Evolutionary conservation across 2,113 vertebrate species (phyloP), one percentile per base, ranked within the genome.

Genomic region (Toxostoma redivivum): DNA sequence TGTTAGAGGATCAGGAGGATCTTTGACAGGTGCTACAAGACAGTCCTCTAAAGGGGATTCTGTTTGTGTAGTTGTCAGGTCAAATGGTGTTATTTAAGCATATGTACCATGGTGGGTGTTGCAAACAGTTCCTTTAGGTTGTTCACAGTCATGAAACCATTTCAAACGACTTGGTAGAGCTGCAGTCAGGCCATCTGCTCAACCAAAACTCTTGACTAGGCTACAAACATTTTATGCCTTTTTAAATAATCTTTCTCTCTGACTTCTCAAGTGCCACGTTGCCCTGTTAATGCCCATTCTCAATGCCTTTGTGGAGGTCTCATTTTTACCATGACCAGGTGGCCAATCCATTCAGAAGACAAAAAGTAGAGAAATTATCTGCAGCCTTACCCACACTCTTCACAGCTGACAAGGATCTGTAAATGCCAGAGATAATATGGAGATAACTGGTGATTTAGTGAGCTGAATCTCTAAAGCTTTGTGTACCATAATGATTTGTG

Each of bases 31-130:
- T 95, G 90, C 56, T 93, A 86, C 69, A 94, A 86, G 92, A 95
- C 5, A 13, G 31, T 81, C 69, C 53, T 90, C 81, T 87, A 80
- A 91, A 88, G 92, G 94, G 82, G 67, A 93, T 88, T 92, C 94
- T 96, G 87, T 96, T 96, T 96, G 94, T 95, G 88, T 92, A 78
- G 64, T 44, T 83, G 72, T 91, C 66, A 86, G 92, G 96, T 95
- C 92, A 95, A 58, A 62, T 80, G 62, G 42, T 95, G 85, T 76
- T 82, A 69, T 77, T 95, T 91, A 96, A 96, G 92, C 94, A 96
- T 96, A 95, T 96, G 95, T 70, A 67, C 31, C 16, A 14, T 40
- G n/a, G 90, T 88, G 94, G 92, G 95, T 95, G 95, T 94, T 93
- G 91, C 65, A 93, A 91, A 92, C 72, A 95, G 60, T 86, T 94